phyloP scores from a whole-genome alignment of 92 coral and sea anemone species.

The Chrysogorgia sp. region DNA sequence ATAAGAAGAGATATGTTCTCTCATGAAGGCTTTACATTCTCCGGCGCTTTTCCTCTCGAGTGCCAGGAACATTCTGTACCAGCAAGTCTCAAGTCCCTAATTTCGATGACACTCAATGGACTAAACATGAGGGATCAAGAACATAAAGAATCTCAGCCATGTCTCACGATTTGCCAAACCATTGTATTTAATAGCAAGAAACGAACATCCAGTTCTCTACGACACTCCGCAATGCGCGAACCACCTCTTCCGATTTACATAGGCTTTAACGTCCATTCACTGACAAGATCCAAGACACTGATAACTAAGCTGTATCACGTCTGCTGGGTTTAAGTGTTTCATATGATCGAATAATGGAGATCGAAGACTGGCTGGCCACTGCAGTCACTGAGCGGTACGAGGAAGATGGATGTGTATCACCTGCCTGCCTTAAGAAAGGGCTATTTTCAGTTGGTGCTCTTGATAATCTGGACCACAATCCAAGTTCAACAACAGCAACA shows the following conservation, averaged over 20 bases:
- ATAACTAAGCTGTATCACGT: constrained; percentile 37
- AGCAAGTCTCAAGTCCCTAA: no score
- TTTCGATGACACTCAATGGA: no score
- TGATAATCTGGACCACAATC: constrained; percentile 32
- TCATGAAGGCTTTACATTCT: no score
- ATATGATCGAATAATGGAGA: constrained; percentile 32
- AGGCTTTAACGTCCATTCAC: constrained; percentile 43
- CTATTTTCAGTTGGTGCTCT: constrained; percentile 43
- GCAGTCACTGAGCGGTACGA: constrained; percentile 2
- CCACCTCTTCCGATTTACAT: constrained; percentile 49
- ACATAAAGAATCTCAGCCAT: background rate
- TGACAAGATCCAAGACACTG: constrained; percentile 45
- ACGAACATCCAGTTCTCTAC: constrained; percentile 13
- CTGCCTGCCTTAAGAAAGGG: constrained; percentile 33
- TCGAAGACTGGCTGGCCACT: background rate
- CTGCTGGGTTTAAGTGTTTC: constrained; percentile 35
- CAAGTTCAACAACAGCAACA: constrained; percentile 30
- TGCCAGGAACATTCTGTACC: no score
- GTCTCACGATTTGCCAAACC: constrained; percentile 24
- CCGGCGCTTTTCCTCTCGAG: no score
- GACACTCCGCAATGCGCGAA: constrained; percentile 9
- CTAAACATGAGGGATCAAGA: background rate
- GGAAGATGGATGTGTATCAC: constrained; percentile 24
- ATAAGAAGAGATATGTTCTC: no score
- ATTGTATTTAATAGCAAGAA: constrained; percentile 37